Base-by-base conservation (phyloP, 2,888 invertebrate genomes). In the Anorthoa munda region DNA sequence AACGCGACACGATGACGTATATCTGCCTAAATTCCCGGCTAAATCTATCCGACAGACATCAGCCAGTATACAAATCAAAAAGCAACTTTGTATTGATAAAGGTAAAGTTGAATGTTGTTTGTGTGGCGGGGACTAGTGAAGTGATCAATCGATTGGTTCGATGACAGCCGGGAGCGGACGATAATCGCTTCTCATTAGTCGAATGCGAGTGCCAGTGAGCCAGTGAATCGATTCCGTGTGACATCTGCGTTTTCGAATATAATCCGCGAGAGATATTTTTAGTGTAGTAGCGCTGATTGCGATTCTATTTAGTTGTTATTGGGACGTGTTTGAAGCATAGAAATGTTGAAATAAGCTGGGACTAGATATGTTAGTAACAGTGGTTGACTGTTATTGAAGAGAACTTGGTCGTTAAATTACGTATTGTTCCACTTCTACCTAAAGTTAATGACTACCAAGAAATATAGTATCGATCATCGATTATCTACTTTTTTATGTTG, bases 111-210 rank as follows among this genome's bases (percentile, higher is more conserved):
- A 66, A 72, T 79, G 64, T 82, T 55, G 66, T 71, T 63, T 81
- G 81, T 48, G 21, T 81, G 67, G 81, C 51, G 13, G n/a, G 71
- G 63, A 66, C 63, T 72, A 68, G 70, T 81, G 77, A 77, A 76
- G 79, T 83, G 80, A 93, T 93, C 90, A 92, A 94, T 94, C 93
- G 94, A 93, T 92, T 87, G 89, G 72, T 72, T 74, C 89, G 94
- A 92, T 94, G 95, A 95, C 95, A 94, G 93, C 81, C 89, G 88
- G 87, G 88, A 91, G 90, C 87, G 92, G 82, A 88, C 93, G 91
- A 90, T 94, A 94, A 95, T 94, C 90, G 93, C 86, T 89, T 87
- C 89, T 92, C 93, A 94, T 95, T 93, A 95, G 93, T 92, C 90
- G 82, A 77, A 86, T 76, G 76, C 80, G 85, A 86, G 68, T 81